Base-by-base conservation (phyloP, 37 sponge, comb jelly and placozoan species). In the Spongilla lacustris region DNA sequence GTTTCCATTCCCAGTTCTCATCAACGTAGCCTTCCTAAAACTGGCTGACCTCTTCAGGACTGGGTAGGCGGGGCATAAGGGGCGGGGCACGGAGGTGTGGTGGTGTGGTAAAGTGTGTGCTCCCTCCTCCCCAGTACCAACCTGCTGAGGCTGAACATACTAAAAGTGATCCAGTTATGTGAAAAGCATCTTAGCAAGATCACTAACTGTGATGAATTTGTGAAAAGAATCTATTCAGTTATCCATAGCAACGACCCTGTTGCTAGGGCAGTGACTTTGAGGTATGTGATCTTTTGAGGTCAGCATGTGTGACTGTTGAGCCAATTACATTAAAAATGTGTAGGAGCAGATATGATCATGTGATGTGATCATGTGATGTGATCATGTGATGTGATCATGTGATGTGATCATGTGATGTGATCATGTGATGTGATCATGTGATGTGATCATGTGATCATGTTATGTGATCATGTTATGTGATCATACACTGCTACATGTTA, bases 221-320 rank as follows among this genome's bases (percentile, higher is more conserved):
- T 96, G 24, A 78, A 83, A n/a, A 71, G 94, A 33, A 86, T 97
- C 73, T 93, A 36, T 32, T 70, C 92, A 36, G 98, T 97, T 36
- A 90, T 88, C 17, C 90, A 91, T 49, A 97, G 96, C 78, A 97
- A 95, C 89, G 98, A 97, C 71, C 94, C 98, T n/a, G 68, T 97
- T 33, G 98, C 98, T 35, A 81, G 98, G 77, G 96, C 94, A 14
- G 66, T 95, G 28, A 93, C 96, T 31, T 76, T 97, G 32, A 92
- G 96, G 96, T 96, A 36, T 28, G 87, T 48, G 19, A 70, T 36
- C 24, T 24, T 21, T 38, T 22, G n/a, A 74, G 34, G 23, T 36
- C 26, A 46, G 22, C 48, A 82, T 37, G 27, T 33, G n/a, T n/a
- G n/a, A n/a, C n/a, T n/a, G n/a, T n/a, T n/a, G n/a, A n/a, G n/a